These are phyloP conservation scores for Porites rus DNA, from an alignment of 92 coral and sea anemone species.

Conservation along the genomic window DNA sequence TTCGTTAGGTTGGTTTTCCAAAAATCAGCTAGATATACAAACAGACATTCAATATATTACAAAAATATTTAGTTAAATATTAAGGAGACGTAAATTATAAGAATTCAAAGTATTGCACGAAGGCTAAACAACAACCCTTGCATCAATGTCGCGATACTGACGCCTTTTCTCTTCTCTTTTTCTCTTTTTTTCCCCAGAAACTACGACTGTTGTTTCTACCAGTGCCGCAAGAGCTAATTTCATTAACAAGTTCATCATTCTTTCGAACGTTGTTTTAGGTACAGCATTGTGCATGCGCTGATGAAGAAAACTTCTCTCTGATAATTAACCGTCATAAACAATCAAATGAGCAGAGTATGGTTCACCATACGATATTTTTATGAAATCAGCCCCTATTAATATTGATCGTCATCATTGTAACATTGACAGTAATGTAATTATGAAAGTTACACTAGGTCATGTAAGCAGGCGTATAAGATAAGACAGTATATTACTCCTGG, in stretches of 20 bases:
- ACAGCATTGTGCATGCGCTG: neutral
- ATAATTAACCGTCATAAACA: too few relatives aligned
- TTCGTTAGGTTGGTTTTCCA: too few relatives aligned
- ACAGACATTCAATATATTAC: too few relatives aligned
- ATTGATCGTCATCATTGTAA: neutral
- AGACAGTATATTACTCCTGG: neutral
- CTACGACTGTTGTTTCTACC: neutral
- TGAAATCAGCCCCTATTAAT: too few relatives aligned
- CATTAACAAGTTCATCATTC: neutral
- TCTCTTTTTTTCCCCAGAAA: neutral
- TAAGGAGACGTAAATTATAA: too few relatives aligned
- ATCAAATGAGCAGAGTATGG: neutral
- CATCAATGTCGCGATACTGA: neutral
- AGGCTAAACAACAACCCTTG: neutral
- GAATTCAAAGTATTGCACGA: too few relatives aligned
- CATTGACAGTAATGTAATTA: neutral
- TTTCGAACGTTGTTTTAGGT: slow-evolving; percentile 8
- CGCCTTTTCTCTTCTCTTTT: neutral
- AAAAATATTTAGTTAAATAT: too few relatives aligned
- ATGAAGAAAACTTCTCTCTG: neutral
- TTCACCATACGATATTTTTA: too few relatives aligned
- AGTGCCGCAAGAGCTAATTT: slow-evolving; percentile 6
- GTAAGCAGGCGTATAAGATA: neutral
- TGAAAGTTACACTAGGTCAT: neutral
- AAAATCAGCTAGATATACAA: too few relatives aligned